Evolutionary conservation across 2,797 vertebrate species (phyloP).

Genomic region (Sebastes minor): DNA sequence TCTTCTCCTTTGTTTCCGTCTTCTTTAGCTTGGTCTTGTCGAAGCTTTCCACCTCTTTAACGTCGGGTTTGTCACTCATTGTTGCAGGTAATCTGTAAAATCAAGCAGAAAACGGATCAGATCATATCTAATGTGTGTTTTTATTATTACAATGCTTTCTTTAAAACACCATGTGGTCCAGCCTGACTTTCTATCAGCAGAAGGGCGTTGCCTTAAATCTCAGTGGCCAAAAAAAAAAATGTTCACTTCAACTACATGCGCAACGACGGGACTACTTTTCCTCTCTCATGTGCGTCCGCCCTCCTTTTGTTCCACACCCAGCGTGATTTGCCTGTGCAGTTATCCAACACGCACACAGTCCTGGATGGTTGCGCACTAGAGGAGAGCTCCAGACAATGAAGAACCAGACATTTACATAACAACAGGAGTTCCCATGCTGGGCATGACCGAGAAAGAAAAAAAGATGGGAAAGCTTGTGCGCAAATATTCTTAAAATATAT

Average conservation of each 20-base stretch:
- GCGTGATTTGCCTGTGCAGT: constrained; percentile 51
- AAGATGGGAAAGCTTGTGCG: neutral
- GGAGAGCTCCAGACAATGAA: constrained; percentile 51
- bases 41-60: constrained; percentile 79
- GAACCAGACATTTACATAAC: constrained; percentile 76
- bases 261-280: constrained; percentile 29
- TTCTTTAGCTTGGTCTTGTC: constrained; percentile 87
- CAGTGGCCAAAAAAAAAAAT: constrained; percentile 6
- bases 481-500: neutral
- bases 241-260: constrained; percentile 13
- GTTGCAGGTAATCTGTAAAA: constrained; percentile 68
- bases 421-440: constrained; percentile 66
- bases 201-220: constrained; percentile 72
- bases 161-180: neutral
- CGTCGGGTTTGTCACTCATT: constrained; percentile 83
- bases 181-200: neutral
- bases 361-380: constrained; percentile 40
- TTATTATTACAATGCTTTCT: too few relatives aligned
- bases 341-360: constrained; percentile 37
- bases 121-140: too few relatives aligned
- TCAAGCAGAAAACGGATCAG: neutral
- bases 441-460: neutral
- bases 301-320: constrained; percentile 60
- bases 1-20: constrained; percentile 88
- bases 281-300: constrained; percentile 29